Base-by-base conservation (phyloP, 2,888 invertebrate genomes). In the Cacoxenus indagator region DNA sequence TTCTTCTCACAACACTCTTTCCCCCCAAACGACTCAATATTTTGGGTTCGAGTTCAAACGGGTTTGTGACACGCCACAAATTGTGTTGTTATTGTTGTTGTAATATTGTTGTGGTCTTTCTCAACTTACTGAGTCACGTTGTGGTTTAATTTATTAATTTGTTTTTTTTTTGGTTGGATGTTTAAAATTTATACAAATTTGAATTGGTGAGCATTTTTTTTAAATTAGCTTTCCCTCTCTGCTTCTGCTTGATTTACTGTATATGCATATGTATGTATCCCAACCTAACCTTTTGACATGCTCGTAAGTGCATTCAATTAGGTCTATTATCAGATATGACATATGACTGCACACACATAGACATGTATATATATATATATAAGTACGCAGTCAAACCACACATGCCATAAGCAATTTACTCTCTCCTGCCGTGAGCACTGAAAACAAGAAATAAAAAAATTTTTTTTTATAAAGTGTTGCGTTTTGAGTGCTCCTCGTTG, bases 231-330 rank as follows among this genome's bases (percentile, higher is more conserved):
- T 4, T 37, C 14, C 14, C 37, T 8, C 37, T 11, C 37, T 11
- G 43, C 19, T 66, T 48, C 67, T 37, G 51, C 66, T 64, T 37
- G 43, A n/a, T 67, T 51, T 54, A 22, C 31, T 46, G 27, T 46
- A 11, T 57, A 31, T 61, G 51, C 24, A 29, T 64, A n/a, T 62
- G 9, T 54, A 37, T 62, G 26, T 67, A 37, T 65, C 5, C 0
- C 31, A 31, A 67, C 69, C 64, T 72, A 54, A 54, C 54, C 54
- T 54, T 37, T 54, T 54, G 54, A 54, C 54, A 24, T 6, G 26
- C 8, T 54, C 1, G 70, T 78, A 78, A 81, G 78, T 78, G 78
- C 72, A 75, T 81, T 78, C 78, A 78, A 81, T 78, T 78, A 78
- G 75, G 76, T 78, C 81, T 78, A 78, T 78, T 78, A 81, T 77